Evolutionary conservation across 64 coral and sea anemone genomes (phyloP).

Genomic region (Cladopsammia gracilis): DNA sequence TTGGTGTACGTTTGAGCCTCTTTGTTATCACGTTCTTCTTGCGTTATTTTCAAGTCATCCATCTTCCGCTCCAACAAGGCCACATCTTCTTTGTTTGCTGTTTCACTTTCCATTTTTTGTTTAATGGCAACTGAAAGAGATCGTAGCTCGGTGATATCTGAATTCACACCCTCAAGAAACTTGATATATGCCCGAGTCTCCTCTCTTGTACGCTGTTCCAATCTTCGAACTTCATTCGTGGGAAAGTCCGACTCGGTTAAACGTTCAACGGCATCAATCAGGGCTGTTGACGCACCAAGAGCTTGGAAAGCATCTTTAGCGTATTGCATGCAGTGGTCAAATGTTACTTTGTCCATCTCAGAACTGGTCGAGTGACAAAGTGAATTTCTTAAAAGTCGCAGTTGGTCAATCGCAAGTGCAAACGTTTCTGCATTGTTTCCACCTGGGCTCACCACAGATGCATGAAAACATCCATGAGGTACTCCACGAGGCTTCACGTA

Average conservation of each 20-base stretch:
- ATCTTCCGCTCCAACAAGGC: background rate
- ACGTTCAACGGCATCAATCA: slow-evolving; percentile 5
- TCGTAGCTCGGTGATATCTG: background rate
- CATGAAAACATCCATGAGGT: slow-evolving; percentile 7
- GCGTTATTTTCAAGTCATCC: background rate
- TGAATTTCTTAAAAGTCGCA: slow-evolving; percentile 21
- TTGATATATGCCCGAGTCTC: background rate
- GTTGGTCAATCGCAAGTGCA: slow-evolving; percentile 23
- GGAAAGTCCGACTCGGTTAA: slow-evolving; percentile 24
- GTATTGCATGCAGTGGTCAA: background rate
- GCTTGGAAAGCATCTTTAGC: slow-evolving; percentile 37
- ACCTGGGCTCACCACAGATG: background rate
- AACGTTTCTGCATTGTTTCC: slow-evolving; percentile 11
- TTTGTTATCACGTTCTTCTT: no score
- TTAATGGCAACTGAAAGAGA: no score
- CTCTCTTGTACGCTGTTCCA: background rate
- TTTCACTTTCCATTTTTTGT: background rate
- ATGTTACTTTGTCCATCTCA: background rate
- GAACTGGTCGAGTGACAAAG: slow-evolving; percentile 4
- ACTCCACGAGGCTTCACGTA: background rate
- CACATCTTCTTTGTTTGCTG: background rate
- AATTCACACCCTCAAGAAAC: background rate
- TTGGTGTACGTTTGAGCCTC: no score
- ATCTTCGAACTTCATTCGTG: slow-evolving; percentile 3
- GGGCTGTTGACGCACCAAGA: background rate